Base-by-base conservation (phyloP, 2,888 invertebrate genomes). In the Petrolisthes cinctipes region DNA sequence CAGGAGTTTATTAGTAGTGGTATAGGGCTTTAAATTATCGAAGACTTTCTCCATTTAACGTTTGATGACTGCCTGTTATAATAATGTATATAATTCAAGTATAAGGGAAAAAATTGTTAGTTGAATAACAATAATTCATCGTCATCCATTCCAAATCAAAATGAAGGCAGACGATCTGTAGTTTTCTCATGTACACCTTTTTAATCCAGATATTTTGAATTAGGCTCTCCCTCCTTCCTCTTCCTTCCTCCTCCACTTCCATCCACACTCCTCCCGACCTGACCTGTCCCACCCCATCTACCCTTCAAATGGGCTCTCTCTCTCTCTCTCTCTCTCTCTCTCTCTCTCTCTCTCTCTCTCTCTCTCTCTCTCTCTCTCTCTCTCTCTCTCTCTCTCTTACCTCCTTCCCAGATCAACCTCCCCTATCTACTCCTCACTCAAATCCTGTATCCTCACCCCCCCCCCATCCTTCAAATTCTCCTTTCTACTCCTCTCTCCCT, bases 71-170 rank as follows among this genome's bases (percentile, higher is more conserved):
- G 89, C 89, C 89, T 89, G 89, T 89, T 89, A 71, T 71, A 71
- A 71, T 61, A 84, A 81, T 89, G 89, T 89, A 89, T 89, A 89
- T 89, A 89, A 85, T 89, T 86, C 86, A 89, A 82, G 85, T 89
- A 89, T 71, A 71, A 71, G 71, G 71, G 71, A 71, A 71, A 89
- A 89, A 89, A 86, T 89, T 89, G 89, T 86, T 89, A 80, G 84
- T 82, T 86, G 84, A 86, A 86, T 89, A 89, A 84, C 86, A 86
- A 89, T 80, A 82, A 89, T 89, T 86, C 89, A 86, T 86, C 86
- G 89, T 89, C 89, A 89, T 86, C 89, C 89, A 89, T 89, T 89
- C 89, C 89, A 86, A 89, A 89, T 89, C 89, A 89, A 89, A 89
- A 89, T 83, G 84, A 84, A 82, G 86, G 87, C 87, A 87, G 87